A percentile compares a stretch with the other conserved stretches of the same genome.
Conservation (phyloP, 1,140 invertebrate species). For the Copidosoma floridanum region DNA sequence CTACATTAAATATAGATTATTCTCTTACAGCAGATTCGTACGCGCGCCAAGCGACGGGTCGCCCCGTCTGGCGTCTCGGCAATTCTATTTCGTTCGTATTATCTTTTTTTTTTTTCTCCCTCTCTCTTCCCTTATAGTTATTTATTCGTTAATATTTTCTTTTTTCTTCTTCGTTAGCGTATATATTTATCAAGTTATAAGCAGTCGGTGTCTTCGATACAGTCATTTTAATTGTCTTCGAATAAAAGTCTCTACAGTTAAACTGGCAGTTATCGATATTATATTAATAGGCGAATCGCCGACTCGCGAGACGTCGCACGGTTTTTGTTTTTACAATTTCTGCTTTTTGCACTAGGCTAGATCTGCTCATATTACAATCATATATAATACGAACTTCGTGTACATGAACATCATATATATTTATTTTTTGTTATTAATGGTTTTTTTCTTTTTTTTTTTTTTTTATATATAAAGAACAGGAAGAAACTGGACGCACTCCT, state of each 20-base stretch:
- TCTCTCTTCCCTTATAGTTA: background rate
- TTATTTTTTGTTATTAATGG: too few species aligned
- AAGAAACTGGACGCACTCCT: constrained; percentile 17
- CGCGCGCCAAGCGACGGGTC: constrained; percentile 23
- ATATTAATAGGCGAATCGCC: constrained; percentile 5
- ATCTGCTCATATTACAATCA: constrained; percentile 18
- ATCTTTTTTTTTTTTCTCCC: background rate
- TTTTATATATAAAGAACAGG: too few species aligned
- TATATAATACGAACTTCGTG: constrained; percentile 13
- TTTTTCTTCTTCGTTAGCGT: background rate
- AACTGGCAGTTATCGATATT: constrained; percentile 8
- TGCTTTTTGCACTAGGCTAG: constrained; percentile 17
- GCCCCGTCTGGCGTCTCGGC: constrained; percentile 13
- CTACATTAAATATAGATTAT: constrained; percentile 29
- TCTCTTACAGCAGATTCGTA: constrained; percentile 23
- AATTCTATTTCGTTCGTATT: too few species aligned
- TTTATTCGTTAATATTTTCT: constrained; percentile 5
- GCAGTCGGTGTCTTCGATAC: too few species aligned
- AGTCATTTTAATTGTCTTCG: too few species aligned
- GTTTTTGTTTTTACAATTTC: constrained; percentile 3
- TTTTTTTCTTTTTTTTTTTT: too few species aligned
- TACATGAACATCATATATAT: constrained; percentile 3
- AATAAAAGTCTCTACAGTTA: background rate
- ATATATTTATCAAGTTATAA: background rate
- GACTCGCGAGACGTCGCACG: constrained; percentile 12